Evolutionary conservation across 2,113 vertebrate genomes (phyloP), one percentile per base, ranked within the genome.

Genomic region (Turdus rufiventris): DNA sequence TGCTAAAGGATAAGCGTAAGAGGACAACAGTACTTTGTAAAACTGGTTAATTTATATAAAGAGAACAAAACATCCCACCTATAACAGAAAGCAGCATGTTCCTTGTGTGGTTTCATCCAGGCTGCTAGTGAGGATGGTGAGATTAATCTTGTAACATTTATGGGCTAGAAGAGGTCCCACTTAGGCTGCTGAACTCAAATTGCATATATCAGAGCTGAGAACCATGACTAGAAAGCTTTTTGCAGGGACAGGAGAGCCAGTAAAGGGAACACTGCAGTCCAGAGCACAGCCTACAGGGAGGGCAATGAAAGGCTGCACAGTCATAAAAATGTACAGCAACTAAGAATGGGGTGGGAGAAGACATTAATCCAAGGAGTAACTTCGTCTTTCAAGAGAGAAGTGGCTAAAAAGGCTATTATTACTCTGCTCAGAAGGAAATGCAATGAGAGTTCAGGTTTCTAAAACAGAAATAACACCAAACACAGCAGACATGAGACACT

Each of bases 381-480:
- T 29, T 42, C 26, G 11, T 51, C 36, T 33, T 80, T 21, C 2
- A 11, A 12, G 16, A 26, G 5, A 78, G 24, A 58, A 34, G 2
- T 36, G 36, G 9, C 9, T 51, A 36, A 38, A 53, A 63, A 6
- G 4, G n/a, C 23, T 47, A 36, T 29, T 82, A 17, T 14, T 40
- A 66, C 24, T 40, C 8, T 8, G 21, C 29, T 10, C 36, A 80
- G 18, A 66, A 74, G 48, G 24, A 85, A 87, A 84, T 18, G 2
- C 9, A 43, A 15, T 2, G 4, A 43, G 25, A 83, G 72, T 19
- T 23, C 29, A 65, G 18, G 12, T 50, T 86, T 50, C 20, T 47
- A 25, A 72, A 50, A 0, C 0, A 81, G 31, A 56, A 83, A 38
- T 5, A 51, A 80, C 0, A 7, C 9, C 3, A 4, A 23, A 42